Percentiles rank a stretch among this genome's conserved stretches.
Evolutionary conservation across 2,888 invertebrate genomes (phyloP).

Genomic region (Meganola albula): DNA sequence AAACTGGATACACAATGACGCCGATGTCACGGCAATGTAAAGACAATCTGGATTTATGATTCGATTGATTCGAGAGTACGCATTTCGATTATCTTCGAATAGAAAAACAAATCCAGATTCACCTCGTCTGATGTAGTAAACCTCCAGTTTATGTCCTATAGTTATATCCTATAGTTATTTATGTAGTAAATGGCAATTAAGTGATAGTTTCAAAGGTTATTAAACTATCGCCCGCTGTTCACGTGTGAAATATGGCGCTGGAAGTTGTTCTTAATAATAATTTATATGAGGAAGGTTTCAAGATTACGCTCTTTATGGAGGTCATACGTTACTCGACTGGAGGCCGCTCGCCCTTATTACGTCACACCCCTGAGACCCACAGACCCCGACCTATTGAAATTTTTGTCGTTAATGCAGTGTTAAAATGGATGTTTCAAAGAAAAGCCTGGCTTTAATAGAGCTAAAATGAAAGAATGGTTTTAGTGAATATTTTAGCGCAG

Average conservation of each 20-base stretch:
- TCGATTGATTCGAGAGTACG: too few species aligned
- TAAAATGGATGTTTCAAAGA: slow-evolving; percentile 18
- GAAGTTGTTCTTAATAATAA: too few species aligned
- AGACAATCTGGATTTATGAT: too few species aligned
- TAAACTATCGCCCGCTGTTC: slow-evolving; percentile 37
- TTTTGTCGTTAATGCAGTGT: slow-evolving; percentile 18
- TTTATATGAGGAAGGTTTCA: slow-evolving; percentile 61
- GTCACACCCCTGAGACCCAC: slow-evolving; percentile 24
- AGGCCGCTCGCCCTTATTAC: slow-evolving; percentile 21
- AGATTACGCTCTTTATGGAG: slow-evolving; percentile 63
- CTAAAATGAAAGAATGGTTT: too few species aligned
- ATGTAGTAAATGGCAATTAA: not conserved
- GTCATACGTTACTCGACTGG: slow-evolving; percentile 53
- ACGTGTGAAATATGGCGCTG: slow-evolving; percentile 31
- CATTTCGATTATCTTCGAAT: too few species aligned
- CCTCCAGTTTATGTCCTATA: too few species aligned
- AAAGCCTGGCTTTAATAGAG: slow-evolving; percentile 8
- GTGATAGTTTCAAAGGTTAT: slow-evolving; percentile 19
- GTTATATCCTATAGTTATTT: not conserved
- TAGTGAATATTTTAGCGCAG: too few species aligned
- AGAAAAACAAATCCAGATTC: too few species aligned
- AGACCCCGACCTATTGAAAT: slow-evolving; percentile 14
- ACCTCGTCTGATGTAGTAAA: too few species aligned
- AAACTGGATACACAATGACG: too few species aligned
- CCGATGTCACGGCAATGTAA: too few species aligned